phyloP scores from a whole-genome alignment of 2,113 vertebrate genomes.

The Oostethus manadensis region DNA sequence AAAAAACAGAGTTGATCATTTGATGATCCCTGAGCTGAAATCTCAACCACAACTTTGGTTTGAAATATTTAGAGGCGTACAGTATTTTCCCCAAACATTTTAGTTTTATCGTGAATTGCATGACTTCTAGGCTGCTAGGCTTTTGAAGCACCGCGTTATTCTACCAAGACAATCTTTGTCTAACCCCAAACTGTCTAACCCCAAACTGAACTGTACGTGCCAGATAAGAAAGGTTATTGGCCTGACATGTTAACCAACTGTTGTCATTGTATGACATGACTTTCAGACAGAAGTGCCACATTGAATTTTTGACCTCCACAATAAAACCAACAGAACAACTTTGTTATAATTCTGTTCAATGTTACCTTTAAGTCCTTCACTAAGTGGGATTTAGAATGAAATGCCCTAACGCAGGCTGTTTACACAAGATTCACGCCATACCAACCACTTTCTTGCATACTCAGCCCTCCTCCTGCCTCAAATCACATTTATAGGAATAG shows the following conservation, averaged over 20 bases:
- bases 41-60: too few relatives aligned
- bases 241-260: slow-evolving; percentile 45
- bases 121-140: slow-evolving; percentile 5
- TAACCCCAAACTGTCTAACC: slow-evolving; percentile 12
- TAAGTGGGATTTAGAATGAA: slow-evolving; percentile 84
- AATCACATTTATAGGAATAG: slow-evolving; percentile 96
- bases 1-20: too few relatives aligned
- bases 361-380: slow-evolving; percentile 69
- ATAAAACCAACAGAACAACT: slow-evolving; percentile 59
- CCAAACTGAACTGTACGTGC: slow-evolving; percentile 45
- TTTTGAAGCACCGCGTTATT: slow-evolving; percentile 20
- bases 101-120: too few relatives aligned
- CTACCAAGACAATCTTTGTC: slow-evolving; percentile 4
- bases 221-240: slow-evolving; percentile 43
- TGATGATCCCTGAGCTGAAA: too few relatives aligned
- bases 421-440: slow-evolving; percentile 66
- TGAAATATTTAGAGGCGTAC: too few relatives aligned
- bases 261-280: slow-evolving; percentile 50
- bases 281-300: slow-evolving; percentile 44
- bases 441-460: slow-evolving; percentile 51
- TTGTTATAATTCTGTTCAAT: slow-evolving; percentile 66
- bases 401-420: slow-evolving; percentile 89
- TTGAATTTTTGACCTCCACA: slow-evolving; percentile 64
- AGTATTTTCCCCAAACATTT: too few relatives aligned
- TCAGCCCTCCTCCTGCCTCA: slow-evolving; percentile 70